Evolutionary conservation across 1,140 invertebrate species (phyloP), one percentile per base, ranked within the genome.

Genomic region (Rhyacophila brunnea): DNA sequence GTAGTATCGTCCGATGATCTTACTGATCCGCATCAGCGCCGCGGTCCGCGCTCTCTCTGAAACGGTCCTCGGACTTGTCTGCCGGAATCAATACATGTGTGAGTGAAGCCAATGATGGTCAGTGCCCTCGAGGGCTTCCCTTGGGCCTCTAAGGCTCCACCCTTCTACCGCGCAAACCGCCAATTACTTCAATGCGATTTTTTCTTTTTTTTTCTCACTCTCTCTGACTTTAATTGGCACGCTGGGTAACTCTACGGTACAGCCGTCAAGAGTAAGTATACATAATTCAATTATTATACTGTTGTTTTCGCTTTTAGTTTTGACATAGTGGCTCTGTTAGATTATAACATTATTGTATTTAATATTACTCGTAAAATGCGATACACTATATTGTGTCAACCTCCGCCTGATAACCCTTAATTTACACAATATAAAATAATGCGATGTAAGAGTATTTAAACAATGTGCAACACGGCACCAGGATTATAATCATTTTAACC

Each of bases 121-220:
- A 44, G 40, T 54, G 23, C 15, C 44, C 43, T 9, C 23, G 14
- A 42, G 43, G 36, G 51, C 40, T 36, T 36, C 40, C 51, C 23
- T 44, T 23, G 34, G 34, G 23, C 47, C 15, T 36, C 32, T 20
- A 40, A 44, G 35, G 34, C 57, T 46, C 49, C 50, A 59, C 53
- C 56, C 45, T 60, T 79, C 71, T 77, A 28, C 23, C 23, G 23
- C 23, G 23, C 23, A 28, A 28, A 28, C 23, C 74, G 75, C 75
- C 76, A 77, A 74, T 78, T 79, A 78, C 74, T 78, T 79, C 76
- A 79, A 79, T 79, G 76, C 77, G 76, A 78, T 79, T 79, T 67
- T 67, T 78, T 77, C 74, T 77, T 74, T 78, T 78, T 78, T 78
- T 77, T 76, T 74, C 77, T 60, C 38, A 48, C 58, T 74, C 74